Evolutionary conservation across 2,113 vertebrate genomes (phyloP).

Genomic region (Antennarius striatus): DNA sequence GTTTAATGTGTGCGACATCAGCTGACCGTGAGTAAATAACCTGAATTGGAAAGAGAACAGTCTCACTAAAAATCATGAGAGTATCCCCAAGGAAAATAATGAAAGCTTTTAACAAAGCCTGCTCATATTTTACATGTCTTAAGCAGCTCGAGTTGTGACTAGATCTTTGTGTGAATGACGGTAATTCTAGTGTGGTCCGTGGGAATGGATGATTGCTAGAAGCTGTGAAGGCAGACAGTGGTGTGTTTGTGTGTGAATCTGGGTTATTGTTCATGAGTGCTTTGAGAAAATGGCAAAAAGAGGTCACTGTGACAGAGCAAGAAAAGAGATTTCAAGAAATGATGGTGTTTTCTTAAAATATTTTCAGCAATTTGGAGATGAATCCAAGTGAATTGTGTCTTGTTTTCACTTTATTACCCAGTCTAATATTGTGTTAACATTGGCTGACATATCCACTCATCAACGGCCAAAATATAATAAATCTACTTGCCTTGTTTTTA

Average conservation of each 20-base stretch:
- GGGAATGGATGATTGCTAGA: conserved; percentile 38
- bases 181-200: conserved; percentile 42
- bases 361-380: too few relatives aligned
- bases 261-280: too few relatives aligned
- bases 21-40: conserved; percentile 34
- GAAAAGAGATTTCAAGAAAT: too few relatives aligned
- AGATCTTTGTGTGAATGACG: conserved; percentile 43
- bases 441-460: too few relatives aligned
- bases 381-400: too few relatives aligned
- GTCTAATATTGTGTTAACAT: too few relatives aligned
- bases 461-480: too few relatives aligned
- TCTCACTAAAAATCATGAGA: conserved; percentile 55
- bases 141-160: conserved; percentile 44
- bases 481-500: too few relatives aligned
- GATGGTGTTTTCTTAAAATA: too few relatives aligned
- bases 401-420: too few relatives aligned
- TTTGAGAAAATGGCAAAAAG: too few relatives aligned
- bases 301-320: too few relatives aligned
- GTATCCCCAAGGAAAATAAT: conserved; percentile 21
- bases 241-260: background rate
- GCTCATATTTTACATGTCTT: conserved; percentile 30
- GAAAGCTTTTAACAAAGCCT: conserved; percentile 23
- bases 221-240: conserved; percentile 24
- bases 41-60: conserved; percentile 14
- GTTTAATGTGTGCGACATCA: conserved; percentile 17